Base-by-base conservation (phyloP, 2,888 invertebrate species). In the Chesias legatella region DNA sequence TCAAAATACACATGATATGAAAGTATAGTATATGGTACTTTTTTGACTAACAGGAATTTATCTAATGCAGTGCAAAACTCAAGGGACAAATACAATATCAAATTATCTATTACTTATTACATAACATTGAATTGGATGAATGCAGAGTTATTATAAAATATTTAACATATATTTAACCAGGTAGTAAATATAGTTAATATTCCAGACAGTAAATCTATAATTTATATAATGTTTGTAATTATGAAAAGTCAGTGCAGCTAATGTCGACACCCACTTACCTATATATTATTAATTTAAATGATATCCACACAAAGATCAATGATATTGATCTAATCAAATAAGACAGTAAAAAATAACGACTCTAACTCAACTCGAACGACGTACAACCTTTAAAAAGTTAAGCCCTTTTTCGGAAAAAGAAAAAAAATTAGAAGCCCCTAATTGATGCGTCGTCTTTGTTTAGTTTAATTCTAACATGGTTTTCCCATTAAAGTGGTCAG, bases 361-460 rank as follows among this genome's bases (percentile, higher is more conserved):
- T 64, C 64, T 63, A 73, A 64, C 76, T 67, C 76, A 75, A 78
- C 78, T 74, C 73, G 74, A 74, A 74, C 82, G 73, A 72, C 69
- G 73, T 65, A 82, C 82, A 84, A 77, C 75, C 71, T 77, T 81
- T 78, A 74, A 85, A 82, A 84, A 80, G 72, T 79, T 76, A 72
- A 83, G 73, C 74, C 79, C 78, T 78, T 86, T 81, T 83, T 75
- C 58, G 61, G 66, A 73, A 65, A 58, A 59, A 49, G 60, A 63
- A 78, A 71, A 73, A 82, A 76, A 74, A 55, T 51, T 63, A 76
- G 68, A 67, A 71, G 73, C 65, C 78, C 79, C 85, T 88, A 88
- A 89, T 88, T 89, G 88, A 89, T 89, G 88, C 88, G 85, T 88
- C 84, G 85, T 83, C 88, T 88, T 88, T 88, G 88, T 86, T 89